Base-by-base conservation (phyloP, 2,888 invertebrate species). In the Tinea pellionella region DNA sequence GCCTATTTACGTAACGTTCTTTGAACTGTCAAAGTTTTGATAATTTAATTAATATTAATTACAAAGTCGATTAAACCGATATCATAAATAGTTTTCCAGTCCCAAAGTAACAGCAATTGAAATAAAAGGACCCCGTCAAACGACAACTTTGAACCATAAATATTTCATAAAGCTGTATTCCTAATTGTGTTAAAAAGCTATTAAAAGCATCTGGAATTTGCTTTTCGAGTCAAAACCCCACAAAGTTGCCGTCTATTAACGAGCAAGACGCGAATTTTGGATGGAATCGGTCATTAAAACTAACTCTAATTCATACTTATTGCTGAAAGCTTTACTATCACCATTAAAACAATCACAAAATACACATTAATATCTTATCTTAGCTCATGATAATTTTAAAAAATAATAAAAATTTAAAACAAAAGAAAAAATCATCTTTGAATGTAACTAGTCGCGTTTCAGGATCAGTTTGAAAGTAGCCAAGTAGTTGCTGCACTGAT, bases 151-250 rank as follows among this genome's bases (percentile, higher is more conserved):
- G 8, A 13, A n/a, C 57, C 13, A 57, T 57, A 57, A 32, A 57
- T 32, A 57, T 57, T 57, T 32, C 57, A 57, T 57, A 57, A 57
- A 57, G 57, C 59, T 59, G 51, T 59, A 59, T 29, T 16, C 30
- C 47, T 72, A 75, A 74, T 74, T 70, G 68, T 67, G 72, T 75
- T 74, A 73, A 71, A 75, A 75, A 72, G 70, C 73, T 70, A 73
- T 76, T 75, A 74, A 72, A 72, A 72, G 63, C 75, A 75, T 74
- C 76, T 76, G 76, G 74, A 70, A 70, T 70, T 66, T 70, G 69
- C 73, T 67, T 57, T 62, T 61, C 59, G 55, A 63, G 62, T 63
- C 59, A 63, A 62, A 62, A 62, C 55, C 65, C 62, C 62, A 64
- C 65, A 65, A 67, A 68, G 68, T 69, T 67, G 63, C 65, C 68